phyloP scores from a whole-genome alignment of 2,797 vertebrate genomes.

The Moxostoma hubbsi region DNA sequence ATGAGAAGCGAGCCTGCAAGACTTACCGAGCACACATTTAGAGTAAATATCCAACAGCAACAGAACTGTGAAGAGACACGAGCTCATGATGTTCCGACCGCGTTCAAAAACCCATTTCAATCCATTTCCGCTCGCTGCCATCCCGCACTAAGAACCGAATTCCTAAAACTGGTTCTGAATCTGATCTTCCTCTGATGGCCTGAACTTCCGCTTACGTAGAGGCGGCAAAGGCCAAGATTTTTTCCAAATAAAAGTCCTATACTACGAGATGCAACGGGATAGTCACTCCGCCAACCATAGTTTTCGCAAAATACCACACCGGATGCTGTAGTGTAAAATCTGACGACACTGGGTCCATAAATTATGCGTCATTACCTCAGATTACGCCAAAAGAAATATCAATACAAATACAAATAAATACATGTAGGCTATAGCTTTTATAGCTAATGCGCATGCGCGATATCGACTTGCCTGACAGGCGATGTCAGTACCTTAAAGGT shows the following conservation, averaged over 20 bases:
- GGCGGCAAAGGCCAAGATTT: background rate
- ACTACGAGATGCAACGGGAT: no score
- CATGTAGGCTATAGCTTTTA: no score
- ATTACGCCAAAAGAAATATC: no score
- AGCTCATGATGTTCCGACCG: constrained; percentile 66
- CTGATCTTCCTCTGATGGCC: background rate
- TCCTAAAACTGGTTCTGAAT: background rate
- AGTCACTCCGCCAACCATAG: no score
- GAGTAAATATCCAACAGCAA: constrained; percentile 68
- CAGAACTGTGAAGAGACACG: constrained; percentile 65
- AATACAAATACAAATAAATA: no score
- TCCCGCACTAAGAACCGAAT: background rate
- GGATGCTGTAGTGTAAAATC: no score
- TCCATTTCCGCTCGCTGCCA: constrained; percentile 13
- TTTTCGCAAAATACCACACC: no score
- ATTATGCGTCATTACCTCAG: no score
- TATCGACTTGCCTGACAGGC: no score
- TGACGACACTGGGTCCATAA: no score
- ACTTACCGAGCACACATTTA: constrained; percentile 72
- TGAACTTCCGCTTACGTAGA: constrained; percentile 10
- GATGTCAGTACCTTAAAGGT: no score
- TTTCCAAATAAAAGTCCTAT: constrained; percentile 21
- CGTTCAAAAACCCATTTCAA: constrained; percentile 56
- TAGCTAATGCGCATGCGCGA: no score
- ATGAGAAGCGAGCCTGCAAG: background rate